Evolutionary conservation across 2,797 vertebrate genomes (phyloP), one percentile per base, ranked within the genome.

Genomic region (Eulemur coronatus): DNA sequence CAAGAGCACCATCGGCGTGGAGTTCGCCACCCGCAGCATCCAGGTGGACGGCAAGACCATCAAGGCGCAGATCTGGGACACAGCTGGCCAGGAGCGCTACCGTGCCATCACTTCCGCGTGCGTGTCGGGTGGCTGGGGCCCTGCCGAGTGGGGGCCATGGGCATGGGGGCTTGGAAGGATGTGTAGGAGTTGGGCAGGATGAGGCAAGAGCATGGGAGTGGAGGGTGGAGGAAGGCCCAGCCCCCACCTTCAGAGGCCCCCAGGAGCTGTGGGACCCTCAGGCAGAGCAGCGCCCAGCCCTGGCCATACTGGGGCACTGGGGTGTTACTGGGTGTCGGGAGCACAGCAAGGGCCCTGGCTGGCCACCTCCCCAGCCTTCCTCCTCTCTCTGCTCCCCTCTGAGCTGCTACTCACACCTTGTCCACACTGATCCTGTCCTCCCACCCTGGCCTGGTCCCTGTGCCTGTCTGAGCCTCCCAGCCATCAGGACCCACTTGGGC

Each of bases 31-130:
- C 7, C 99, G 99, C 96, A 99, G 99, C 98, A 99, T 99, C 98
- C 99, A 99, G 98, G 99, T 99, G 98, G 99, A 99, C 8, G 99
- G 99, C 96, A 99, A 99, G 99, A 99, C 99, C 79, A 99, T 99
- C 98, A 99, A 99, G 98, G 99, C 99, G 0, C 99, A 99, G 99
- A 99, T 99, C 98, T 99, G 99, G 99, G 99, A 99, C 95, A 99
- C 99, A 0, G 99, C 99, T 0, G 99, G 99, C 43, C 99, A 99
- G 98, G 99, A 99, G 96, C 99, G 99, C 96, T 99, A 99, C 99
- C 99, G 99, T 0, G 99, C 99, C 99, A 99, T 99, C 98, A 99
- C 99, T 92, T 99, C 99, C 0, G 99, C 99, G 99, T 99, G 98
- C 99, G 99, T 99, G 55, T 28, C 28, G 1, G 38, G 26, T 12